phyloP scores from a whole-genome alignment of 1,140 invertebrate genomes.

The Psilanteris sp. region DNA sequence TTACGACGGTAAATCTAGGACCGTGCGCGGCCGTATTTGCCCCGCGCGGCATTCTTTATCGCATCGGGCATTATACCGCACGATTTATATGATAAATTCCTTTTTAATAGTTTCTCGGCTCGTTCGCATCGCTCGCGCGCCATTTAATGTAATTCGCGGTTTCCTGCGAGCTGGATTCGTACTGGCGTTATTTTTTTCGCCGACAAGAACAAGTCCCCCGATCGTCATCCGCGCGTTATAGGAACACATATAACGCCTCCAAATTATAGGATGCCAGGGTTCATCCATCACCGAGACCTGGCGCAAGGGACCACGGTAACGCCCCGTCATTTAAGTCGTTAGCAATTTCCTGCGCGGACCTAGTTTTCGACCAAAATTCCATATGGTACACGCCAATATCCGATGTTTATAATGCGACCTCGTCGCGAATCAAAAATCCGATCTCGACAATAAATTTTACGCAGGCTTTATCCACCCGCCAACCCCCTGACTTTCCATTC shows the following conservation, averaged over 20 bases:
- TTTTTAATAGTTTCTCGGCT: conserved; percentile 38
- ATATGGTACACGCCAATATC: conserved; percentile 76
- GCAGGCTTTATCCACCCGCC: too few relatives aligned
- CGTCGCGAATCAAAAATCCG: conserved; percentile 53
- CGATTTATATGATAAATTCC: conserved; percentile 39
- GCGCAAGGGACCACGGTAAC: conserved; percentile 67
- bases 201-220: conserved; percentile 29
- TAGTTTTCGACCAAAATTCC: conserved; percentile 78
- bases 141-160: conserved; percentile 53
- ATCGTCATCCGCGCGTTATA: conserved; percentile 70
- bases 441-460: conserved; percentile 62
- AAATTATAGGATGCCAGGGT: conserved; percentile 77
- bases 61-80: conserved; percentile 6
- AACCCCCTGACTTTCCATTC: neutral
- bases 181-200: conserved; percentile 32
- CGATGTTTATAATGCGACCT: conserved; percentile 69
- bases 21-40: neutral
- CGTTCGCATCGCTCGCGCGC: conserved; percentile 8
- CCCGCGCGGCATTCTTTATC: neutral
- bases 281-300: conserved; percentile 75
- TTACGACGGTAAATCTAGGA: conserved; percentile 46
- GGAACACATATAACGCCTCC: conserved; percentile 78
- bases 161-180: conserved; percentile 23
- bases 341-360: conserved; percentile 80
- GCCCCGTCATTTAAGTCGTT: conserved; percentile 80